A percentile compares a stretch with the other conserved stretches of the same genome.
Conservation (phyloP, 2,888 invertebrate genomes). For the Agrochola litura region DNA sequence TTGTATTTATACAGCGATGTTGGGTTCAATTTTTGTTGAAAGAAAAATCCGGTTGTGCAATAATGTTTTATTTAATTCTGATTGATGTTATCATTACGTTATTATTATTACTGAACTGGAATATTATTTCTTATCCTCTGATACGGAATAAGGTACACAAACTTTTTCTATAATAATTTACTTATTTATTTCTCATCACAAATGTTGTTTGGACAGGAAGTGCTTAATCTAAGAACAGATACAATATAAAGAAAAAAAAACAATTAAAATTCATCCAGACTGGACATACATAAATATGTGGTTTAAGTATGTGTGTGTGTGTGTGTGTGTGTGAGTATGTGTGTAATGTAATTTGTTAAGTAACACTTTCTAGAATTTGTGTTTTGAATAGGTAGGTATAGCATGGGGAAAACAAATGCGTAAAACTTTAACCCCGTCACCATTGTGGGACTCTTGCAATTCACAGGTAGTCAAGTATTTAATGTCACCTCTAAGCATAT, state of each 20-base stretch:
- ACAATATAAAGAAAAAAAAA: too few relatives aligned
- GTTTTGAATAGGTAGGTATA: not conserved
- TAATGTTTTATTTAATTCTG: slow-evolving; percentile 38
- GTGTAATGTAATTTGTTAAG: not conserved
- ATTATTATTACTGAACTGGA: slow-evolving; percentile 12
- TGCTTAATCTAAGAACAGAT: too few relatives aligned
- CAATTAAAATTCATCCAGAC: too few relatives aligned
- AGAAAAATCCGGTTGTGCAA: slow-evolving; percentile 44
- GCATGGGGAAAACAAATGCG: not conserved
- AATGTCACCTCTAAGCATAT: slow-evolving; percentile 38
- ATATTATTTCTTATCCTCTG: not conserved
- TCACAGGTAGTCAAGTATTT: slow-evolving; percentile 28
- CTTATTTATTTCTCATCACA: too few relatives aligned
- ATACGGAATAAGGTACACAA: not conserved
- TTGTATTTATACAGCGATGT: slow-evolving; percentile 63
- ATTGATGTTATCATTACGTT: slow-evolving; percentile 41
- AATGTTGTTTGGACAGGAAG: too few relatives aligned
- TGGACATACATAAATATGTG: too few relatives aligned
- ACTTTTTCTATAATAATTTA: too few relatives aligned
- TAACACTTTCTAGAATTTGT: not conserved
- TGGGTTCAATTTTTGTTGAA: slow-evolving; percentile 57
- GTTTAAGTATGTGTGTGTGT: too few relatives aligned
- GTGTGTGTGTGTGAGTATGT: too few relatives aligned
- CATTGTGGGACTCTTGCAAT: not conserved
- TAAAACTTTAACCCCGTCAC: slow-evolving; percentile 2